Evolutionary conservation across 2,888 invertebrate genomes (phyloP), one percentile per base, ranked within the genome.

Genomic region (Griposia aprilina): DNA sequence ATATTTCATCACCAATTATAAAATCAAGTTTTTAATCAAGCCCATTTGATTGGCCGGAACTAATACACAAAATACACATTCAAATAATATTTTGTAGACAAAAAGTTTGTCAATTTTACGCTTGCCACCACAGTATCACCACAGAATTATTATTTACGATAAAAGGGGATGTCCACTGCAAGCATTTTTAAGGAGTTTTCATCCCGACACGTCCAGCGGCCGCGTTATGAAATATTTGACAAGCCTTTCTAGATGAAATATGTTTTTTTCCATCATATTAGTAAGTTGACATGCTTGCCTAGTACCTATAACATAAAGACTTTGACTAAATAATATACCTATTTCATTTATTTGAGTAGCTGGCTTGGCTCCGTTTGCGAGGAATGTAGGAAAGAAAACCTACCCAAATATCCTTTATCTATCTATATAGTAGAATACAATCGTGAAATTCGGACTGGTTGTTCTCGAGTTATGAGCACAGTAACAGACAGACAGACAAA

Each of bases 1-100:
- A 72, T 48, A 36, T 63, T 71, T 52, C 7, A 68, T 8, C 41
- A 48, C 7, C 26, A 48, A 45, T 4, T 15, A 17, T 11, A 17
- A 65, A 72, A 87, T 85, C 88, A 13, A 45, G 88, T 80, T 86
- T 84, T 67, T 72, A 85, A 86, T 88, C 83, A 87, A 86, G 74
- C 41, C 59, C 45, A 66, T 73, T 75, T 76, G 74, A 76, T 85
- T 78, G 73, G 36, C 88, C 86, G 80, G 48, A 83, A 83, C 86
- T 77, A 86, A 86, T 65, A 74, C 15, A 77, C 23, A 87, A 87
- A 86, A 87, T 78, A 86, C 74, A 86, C 80, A 85, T 63, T 68
- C 41, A 50, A 15, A 36, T 36, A 73, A 66, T 41, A 41, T 75
- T 81, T 79, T 45, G 70, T 73, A 67, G 30, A 30, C 59, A 69